A percentile compares a stretch with the other conserved stretches of the same genome.
phyloP scores from a whole-genome alignment of 1,140 invertebrate genomes.

The Zaprionus tsacasi region DNA sequence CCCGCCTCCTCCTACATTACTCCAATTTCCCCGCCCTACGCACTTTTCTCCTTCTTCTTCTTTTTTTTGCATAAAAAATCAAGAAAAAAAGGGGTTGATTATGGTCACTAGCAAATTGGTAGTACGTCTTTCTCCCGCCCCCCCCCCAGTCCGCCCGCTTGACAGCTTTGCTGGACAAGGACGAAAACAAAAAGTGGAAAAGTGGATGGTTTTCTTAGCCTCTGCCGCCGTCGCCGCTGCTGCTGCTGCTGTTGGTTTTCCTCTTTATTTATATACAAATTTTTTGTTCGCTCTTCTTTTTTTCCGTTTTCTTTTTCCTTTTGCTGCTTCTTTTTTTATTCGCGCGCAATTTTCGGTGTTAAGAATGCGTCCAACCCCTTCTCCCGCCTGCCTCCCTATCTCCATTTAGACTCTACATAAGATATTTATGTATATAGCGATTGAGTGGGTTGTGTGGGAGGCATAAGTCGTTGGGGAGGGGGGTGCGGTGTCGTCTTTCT shows the following conservation, averaged over 20 bases:
- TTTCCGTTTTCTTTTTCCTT: background rate
- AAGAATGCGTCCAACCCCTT: conserved; percentile 43
- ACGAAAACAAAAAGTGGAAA: conserved; percentile 72
- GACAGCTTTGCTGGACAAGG: conserved; percentile 52
- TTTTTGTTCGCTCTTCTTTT: conserved; percentile 6
- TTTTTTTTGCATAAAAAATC: conserved; percentile 61
- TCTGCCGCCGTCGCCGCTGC: conserved; percentile 38
- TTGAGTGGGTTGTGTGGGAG: background rate
- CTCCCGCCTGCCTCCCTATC: background rate
- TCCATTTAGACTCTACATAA: conserved; percentile 25
- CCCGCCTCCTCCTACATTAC: background rate
- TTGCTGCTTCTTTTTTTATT: conserved; percentile 57
- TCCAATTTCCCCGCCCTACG: conserved; percentile 44
- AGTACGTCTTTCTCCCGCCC: conserved; percentile 42
- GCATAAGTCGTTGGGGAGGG: background rate
- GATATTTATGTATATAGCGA: conserved; percentile 51
- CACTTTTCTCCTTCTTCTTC: conserved; percentile 41
- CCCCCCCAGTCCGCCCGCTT: background rate
- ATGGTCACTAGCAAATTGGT: conserved; percentile 81
- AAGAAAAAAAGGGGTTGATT: conserved; percentile 75
- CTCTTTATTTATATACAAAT: conserved; percentile 47
- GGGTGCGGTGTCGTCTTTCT: conserved; percentile 8
- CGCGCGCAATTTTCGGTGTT: conserved; percentile 68
- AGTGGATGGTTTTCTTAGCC: conserved; percentile 72
- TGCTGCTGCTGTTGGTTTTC: conserved; percentile 56